These are phyloP conservation scores for Galbula dea DNA, from an alignment of 2,113 vertebrate species.

Conservation along the genomic window DNA sequence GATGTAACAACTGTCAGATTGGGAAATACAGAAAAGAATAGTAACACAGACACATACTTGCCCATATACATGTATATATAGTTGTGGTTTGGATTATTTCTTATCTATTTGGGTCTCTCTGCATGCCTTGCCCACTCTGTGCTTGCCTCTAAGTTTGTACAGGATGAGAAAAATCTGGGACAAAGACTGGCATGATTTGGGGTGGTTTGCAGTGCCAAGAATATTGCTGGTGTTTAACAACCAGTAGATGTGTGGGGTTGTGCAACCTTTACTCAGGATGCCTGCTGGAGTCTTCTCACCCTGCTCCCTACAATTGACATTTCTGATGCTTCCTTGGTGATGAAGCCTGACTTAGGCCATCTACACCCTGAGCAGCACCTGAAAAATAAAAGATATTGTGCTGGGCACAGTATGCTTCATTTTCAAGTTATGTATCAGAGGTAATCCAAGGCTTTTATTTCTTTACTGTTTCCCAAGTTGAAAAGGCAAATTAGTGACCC, in stretches of 20 bases:
- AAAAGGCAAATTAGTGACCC: slow-evolving; percentile 57
- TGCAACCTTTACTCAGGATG: background rate
- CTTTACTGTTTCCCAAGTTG: slow-evolving; percentile 25
- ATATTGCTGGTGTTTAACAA: background rate
- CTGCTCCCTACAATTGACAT: too few species aligned
- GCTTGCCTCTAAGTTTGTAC: background rate
- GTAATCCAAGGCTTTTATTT: background rate
- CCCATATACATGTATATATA: rapidly evolving
- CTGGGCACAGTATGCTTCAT: rapidly evolving
- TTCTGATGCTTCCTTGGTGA: background rate
- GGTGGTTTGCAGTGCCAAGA: background rate
- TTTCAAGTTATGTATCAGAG: background rate
- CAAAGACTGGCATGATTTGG: background rate
- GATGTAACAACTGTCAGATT: background rate
- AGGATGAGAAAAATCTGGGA: background rate
- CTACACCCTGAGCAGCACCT: background rate
- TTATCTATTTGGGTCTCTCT: background rate
- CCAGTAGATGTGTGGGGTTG: background rate
- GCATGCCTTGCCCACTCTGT: background rate
- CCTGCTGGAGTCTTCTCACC: background rate
- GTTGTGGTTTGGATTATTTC: background rate
- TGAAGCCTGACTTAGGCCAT: background rate
- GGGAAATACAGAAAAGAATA: background rate
- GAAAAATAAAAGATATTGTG: background rate
- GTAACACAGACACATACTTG: background rate